Percentiles rank a stretch among this genome's conserved stretches.
phyloP scores from a whole-genome alignment of 1,140 invertebrate genomes.

The Mylabris phalerata region DNA sequence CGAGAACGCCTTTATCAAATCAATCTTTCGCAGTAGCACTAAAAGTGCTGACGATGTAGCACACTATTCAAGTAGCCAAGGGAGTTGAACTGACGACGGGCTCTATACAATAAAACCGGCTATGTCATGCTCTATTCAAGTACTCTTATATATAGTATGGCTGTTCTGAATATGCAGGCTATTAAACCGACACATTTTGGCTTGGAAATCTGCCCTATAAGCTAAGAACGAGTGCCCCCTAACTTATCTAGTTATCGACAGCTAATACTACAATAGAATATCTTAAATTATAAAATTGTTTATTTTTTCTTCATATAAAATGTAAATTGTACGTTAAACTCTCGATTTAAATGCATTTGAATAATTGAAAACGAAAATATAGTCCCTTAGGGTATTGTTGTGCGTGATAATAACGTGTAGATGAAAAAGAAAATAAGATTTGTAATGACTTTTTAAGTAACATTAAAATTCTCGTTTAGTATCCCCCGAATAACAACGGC shows the following conservation, averaged over 20 bases:
- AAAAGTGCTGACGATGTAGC: slow-evolving; percentile 36
- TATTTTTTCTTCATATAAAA: neutral
- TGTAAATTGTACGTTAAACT: neutral
- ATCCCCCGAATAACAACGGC: neutral
- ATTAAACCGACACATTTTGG: slow-evolving; percentile 22
- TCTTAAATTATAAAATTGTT: neutral
- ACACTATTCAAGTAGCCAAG: slow-evolving; percentile 31
- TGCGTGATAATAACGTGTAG: slow-evolving; percentile 4
- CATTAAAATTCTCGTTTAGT: slow-evolving; percentile 5
- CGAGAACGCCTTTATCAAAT: slow-evolving; percentile 34
- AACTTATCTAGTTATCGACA: slow-evolving; percentile 5
- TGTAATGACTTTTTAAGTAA: slow-evolving; percentile 2
- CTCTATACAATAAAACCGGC: slow-evolving; percentile 22
- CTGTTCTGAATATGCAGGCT: slow-evolving; percentile 30
- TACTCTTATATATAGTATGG: slow-evolving; percentile 20
- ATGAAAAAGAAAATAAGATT: slow-evolving; percentile 8
- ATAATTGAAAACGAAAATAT: slow-evolving; percentile 5
- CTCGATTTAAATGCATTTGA: slow-evolving; percentile 8
- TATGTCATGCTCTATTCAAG: slow-evolving; percentile 31
- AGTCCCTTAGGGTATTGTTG: neutral
- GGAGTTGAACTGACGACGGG: slow-evolving; percentile 7
- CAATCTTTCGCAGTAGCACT: slow-evolving; percentile 33
- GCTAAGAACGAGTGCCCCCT: neutral
- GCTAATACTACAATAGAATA: too few relatives aligned
- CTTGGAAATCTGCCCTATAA: slow-evolving; percentile 2